These are phyloP conservation scores for Drosophila pullipes DNA, from an alignment of 2,888 invertebrate species.

Conservation along the genomic window DNA sequence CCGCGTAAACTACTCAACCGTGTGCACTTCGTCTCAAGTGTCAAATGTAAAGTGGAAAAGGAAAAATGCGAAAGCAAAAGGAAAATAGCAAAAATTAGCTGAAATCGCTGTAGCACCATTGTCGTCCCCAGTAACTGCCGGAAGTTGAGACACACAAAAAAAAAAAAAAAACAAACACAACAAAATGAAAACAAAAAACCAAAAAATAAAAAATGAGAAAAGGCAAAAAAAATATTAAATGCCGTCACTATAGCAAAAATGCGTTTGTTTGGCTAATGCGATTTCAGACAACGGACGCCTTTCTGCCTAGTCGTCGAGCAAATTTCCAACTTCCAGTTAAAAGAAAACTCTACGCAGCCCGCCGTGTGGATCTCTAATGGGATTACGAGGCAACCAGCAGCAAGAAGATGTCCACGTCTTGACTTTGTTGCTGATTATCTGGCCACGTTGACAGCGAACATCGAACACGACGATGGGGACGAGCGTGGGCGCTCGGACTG, in stretches of 20 bases:
- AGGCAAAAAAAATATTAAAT: slow-evolving; percentile 31
- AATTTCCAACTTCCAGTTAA: slow-evolving; percentile 42
- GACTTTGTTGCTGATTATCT: slow-evolving; percentile 70
- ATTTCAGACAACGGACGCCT: slow-evolving; percentile 44
- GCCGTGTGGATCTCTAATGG: slow-evolving; percentile 50
- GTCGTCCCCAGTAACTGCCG: slow-evolving; percentile 18
- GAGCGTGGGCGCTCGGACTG: neutral
- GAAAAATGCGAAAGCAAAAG: slow-evolving; percentile 25
- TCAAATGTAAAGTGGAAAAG: slow-evolving; percentile 49
- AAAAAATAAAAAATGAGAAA: neutral
- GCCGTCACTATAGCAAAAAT: slow-evolving; percentile 40
- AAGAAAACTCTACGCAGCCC: slow-evolving; percentile 6
- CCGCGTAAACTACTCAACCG: slow-evolving; percentile 64
- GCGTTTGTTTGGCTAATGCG: slow-evolving; percentile 51
- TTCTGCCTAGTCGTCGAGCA: slow-evolving; percentile 25
- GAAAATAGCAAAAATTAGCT: slow-evolving; percentile 45
- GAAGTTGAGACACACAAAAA: slow-evolving; percentile 22
- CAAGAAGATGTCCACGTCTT: slow-evolving; percentile 40
- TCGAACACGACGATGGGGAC: neutral
- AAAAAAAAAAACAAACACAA: neutral
- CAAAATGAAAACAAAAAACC: neutral
- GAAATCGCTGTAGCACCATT: slow-evolving; percentile 21
- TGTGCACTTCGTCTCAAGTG: slow-evolving; percentile 71
- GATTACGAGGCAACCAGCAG: slow-evolving; percentile 48
- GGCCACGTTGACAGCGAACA: slow-evolving; percentile 61